phyloP scores from a whole-genome alignment of 2,797 vertebrate species.

The Tragelaphus eurycerus region DNA sequence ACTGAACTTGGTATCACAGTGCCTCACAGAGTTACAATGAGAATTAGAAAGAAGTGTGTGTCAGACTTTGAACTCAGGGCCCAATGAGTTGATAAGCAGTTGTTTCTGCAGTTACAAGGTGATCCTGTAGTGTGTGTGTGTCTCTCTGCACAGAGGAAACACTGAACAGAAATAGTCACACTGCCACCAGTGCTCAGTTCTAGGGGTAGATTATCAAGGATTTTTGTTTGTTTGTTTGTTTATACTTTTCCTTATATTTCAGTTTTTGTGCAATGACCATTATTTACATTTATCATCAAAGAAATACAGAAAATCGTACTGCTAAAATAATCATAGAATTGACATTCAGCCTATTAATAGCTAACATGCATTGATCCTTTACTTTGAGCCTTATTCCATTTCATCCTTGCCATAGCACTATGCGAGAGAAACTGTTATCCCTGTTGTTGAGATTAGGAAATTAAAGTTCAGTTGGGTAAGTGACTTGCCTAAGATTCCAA shows the following conservation, averaged over 20 bases:
- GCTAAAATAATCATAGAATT: not conserved
- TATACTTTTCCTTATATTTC: not conserved
- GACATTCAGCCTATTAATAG: not conserved
- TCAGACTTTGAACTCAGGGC: not conserved
- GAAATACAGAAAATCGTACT: not conserved
- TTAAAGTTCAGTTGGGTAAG: not conserved
- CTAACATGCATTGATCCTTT: not conserved
- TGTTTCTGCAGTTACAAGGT: not conserved
- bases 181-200: not conserved
- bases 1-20: not conserved
- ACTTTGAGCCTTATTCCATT: not conserved
- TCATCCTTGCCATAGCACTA: not conserved
- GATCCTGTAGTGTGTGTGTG: too few species aligned
- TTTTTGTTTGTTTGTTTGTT: not conserved
- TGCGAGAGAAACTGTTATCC: not conserved
- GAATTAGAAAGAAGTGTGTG: not conserved
- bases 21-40: not conserved
- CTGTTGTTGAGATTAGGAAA: not conserved
- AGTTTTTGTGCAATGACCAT: not conserved
- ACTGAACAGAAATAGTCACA: not conserved
- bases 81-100: not conserved
- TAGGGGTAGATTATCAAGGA: not conserved
- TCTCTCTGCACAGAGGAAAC: not conserved
- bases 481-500: not conserved
- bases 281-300: not conserved